These are phyloP conservation scores for Rousettus leschenaultii DNA, from an alignment of 2,113 vertebrate species.

Conservation along the genomic window DNA sequence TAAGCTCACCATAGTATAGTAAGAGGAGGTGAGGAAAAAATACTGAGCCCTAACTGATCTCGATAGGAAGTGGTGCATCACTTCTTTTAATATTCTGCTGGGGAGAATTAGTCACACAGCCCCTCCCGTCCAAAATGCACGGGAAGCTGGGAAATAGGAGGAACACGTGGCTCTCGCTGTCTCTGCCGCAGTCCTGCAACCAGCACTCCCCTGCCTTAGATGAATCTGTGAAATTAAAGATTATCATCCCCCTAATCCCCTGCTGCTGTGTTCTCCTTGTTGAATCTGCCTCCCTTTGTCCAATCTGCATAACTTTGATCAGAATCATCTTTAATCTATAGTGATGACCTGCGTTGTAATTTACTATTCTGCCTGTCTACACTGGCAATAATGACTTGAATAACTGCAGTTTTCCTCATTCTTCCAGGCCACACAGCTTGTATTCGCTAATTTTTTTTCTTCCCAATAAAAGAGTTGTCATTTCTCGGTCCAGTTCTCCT, in stretches of 20 bases:
- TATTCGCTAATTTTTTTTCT: neutral
- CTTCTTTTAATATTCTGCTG: neutral
- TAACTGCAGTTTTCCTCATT: neutral
- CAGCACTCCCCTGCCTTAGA: neutral
- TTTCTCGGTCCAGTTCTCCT: neutral
- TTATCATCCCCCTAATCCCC: neutral
- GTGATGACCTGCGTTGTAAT: neutral
- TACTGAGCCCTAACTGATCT: neutral
- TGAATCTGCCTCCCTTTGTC: neutral
- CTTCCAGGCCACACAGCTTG: neutral
- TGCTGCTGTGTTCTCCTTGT: neutral
- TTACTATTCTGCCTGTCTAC: neutral
- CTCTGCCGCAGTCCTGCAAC: neutral
- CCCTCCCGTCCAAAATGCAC: neutral
- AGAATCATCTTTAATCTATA: neutral
- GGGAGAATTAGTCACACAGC: neutral
- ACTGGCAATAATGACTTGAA: neutral
- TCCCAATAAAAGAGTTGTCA: neutral
- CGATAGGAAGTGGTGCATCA: neutral
- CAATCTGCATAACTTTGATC: neutral
- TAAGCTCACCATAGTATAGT: neutral
- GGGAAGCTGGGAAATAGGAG: neutral
- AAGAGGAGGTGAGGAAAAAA: neutral
- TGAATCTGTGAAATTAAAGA: neutral
- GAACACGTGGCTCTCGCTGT: rapidly evolving